phyloP scores from a whole-genome alignment of 2,113 vertebrate genomes.

The Coracopsis vasa region DNA sequence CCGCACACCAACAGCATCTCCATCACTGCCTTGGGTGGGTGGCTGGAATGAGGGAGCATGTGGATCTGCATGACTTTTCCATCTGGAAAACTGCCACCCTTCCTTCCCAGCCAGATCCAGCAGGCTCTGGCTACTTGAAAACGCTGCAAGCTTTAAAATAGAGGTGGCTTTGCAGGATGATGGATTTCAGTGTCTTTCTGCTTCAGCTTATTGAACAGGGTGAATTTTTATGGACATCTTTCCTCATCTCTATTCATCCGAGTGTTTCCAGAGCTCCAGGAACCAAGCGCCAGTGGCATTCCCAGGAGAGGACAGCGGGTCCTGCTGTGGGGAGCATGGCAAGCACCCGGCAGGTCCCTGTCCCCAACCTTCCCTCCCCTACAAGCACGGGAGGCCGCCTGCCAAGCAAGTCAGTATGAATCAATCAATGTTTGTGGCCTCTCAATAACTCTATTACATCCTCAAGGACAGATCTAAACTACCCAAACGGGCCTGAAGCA shows the following conservation, averaged over 20 bases:
- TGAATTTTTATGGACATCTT: background rate
- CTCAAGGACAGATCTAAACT: slow-evolving; percentile 71
- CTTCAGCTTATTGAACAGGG: slow-evolving; percentile 19
- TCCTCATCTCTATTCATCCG: background rate
- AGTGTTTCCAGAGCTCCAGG: background rate
- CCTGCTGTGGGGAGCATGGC: fast-evolving
- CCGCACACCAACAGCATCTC: background rate
- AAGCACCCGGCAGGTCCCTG: fast-evolving
- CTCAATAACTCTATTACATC: slow-evolving; percentile 60
- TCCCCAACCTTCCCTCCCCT: background rate
- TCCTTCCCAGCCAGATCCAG: background rate
- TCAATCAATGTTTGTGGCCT: slow-evolving; percentile 60
- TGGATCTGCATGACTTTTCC: background rate
- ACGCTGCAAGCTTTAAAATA: background rate
- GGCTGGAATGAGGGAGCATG: background rate
- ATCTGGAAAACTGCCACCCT: background rate
- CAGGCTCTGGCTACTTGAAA: background rate
- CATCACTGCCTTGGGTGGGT: background rate
- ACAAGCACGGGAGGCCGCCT: background rate
- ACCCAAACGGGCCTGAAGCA: slow-evolving; percentile 18
- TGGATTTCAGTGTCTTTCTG: slow-evolving; percentile 8
- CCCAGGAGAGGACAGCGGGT: background rate
- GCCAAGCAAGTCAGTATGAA: slow-evolving; percentile 48
- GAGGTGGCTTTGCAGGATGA: slow-evolving; percentile 13
- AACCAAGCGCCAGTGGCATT: background rate